A percentile compares a stretch with the other conserved stretches of the same genome.
These are phyloP conservation scores for Parnassius glacialis DNA, from an alignment of 2,888 invertebrate genomes.

Conservation along the genomic window DNA sequence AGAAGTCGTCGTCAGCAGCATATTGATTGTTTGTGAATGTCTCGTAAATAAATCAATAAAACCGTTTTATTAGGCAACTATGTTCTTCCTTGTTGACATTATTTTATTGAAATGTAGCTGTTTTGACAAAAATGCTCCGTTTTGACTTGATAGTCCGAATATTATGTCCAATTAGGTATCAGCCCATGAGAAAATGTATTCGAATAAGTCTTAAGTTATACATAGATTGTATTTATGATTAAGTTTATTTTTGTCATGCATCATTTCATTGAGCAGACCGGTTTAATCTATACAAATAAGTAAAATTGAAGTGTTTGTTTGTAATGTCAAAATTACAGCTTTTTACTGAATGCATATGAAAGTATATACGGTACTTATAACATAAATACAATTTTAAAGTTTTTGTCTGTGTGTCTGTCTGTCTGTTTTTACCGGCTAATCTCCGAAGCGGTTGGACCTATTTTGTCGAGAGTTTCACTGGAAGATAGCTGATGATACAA, in stretches of 20 bases:
- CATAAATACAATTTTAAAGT: too few species aligned
- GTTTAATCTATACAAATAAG: too few species aligned
- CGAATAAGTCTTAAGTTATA: slow-evolving; percentile 6
- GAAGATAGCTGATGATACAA: too few species aligned
- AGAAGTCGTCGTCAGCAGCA: neutral
- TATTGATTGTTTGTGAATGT: slow-evolving; percentile 6
- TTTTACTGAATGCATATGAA: too few species aligned
- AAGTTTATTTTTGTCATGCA: slow-evolving; percentile 1
- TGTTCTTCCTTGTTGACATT: neutral
- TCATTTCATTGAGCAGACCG: neutral
- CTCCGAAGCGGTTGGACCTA: too few species aligned
- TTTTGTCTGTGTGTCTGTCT: too few species aligned
- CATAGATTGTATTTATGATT: slow-evolving; percentile 8
- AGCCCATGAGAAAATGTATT: slow-evolving; percentile 1
- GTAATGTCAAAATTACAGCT: too few species aligned
- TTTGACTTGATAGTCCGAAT: neutral
- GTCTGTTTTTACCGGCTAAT: too few species aligned
- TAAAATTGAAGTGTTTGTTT: too few species aligned
- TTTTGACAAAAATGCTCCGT: neutral
- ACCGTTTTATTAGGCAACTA: neutral
- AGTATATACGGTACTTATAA: too few species aligned
- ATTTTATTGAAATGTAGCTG: neutral
- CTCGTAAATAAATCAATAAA: slow-evolving; percentile 15
- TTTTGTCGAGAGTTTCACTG: too few species aligned
- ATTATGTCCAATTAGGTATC: neutral